Percentiles rank a stretch among this genome's conserved stretches.
Conservation (phyloP, 2,888 invertebrate species). For the Eucriotettix oculatus region DNA sequence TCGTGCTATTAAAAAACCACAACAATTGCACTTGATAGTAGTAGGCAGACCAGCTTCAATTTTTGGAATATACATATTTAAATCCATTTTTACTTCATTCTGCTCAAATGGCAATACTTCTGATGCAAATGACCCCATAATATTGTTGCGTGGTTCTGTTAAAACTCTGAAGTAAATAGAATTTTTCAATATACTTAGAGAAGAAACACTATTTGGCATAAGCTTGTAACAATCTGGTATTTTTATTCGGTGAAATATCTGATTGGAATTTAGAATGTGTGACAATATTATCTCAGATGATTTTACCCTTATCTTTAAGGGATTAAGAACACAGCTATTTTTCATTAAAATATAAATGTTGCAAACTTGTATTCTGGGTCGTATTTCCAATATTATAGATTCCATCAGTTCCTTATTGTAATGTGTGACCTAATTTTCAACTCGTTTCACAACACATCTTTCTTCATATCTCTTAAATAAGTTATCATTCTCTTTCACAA, state of each 20-base stretch:
- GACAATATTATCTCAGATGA: constrained; percentile 2
- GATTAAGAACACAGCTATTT: constrained; percentile 28
- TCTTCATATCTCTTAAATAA: constrained; percentile 45
- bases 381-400: constrained; percentile 38
- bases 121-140: constrained; percentile 16
- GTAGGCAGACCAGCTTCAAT: constrained; percentile 11
- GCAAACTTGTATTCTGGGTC: constrained; percentile 40
- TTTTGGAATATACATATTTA: constrained; percentile 2
- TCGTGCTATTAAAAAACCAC: constrained; percentile 20
- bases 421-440: neutral
- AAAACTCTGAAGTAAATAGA: constrained; percentile 24
- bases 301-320: constrained; percentile 11
- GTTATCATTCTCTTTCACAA: constrained; percentile 56
- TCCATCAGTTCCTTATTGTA: constrained; percentile 21
- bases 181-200: constrained; percentile 18
- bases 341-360: constrained; percentile 38
- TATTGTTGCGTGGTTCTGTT: constrained; percentile 30
- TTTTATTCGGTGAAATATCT: too few relatives aligned
- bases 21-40: constrained; percentile 22
- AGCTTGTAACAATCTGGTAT: constrained; percentile 14
- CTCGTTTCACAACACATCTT: constrained; percentile 14
- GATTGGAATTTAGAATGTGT: neutral
- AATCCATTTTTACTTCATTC: neutral
- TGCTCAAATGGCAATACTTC: constrained; percentile 14
- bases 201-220: constrained; percentile 21